Conservation (phyloP, 2,888 invertebrate genomes). For the Apocheima hispidaria region DNA sequence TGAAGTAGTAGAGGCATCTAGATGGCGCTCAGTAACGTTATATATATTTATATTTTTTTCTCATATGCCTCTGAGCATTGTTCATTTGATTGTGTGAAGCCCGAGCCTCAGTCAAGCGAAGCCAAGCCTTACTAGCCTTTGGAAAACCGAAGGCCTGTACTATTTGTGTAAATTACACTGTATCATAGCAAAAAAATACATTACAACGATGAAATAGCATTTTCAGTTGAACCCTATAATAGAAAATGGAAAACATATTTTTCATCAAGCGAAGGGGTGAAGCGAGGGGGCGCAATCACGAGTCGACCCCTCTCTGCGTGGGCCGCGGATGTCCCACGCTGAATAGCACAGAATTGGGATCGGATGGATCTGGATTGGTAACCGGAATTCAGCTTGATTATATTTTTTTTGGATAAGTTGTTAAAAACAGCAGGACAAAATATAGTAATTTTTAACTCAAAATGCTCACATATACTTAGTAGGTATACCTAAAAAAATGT, state of each 20-base stretch:
- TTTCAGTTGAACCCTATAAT: constrained; percentile 11
- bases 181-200: not conserved
- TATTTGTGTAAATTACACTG: not conserved
- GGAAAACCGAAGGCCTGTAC: too few species aligned
- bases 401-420: not conserved
- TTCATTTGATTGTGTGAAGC: too few species aligned
- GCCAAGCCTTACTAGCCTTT: too few species aligned
- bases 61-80: too few species aligned
- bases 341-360: constrained; percentile 48
- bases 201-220: not conserved
- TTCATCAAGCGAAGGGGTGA: constrained; percentile 61
- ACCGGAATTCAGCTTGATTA: not conserved
- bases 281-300: constrained; percentile 67
- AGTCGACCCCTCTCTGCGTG: constrained; percentile 42
- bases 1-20: too few species aligned
- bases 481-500: too few species aligned
- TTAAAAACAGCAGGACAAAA: not conserved
- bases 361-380: constrained; percentile 12
- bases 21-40: too few species aligned
- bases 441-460: too few species aligned
- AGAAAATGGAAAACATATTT: constrained; percentile 59
- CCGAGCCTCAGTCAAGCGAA: too few species aligned
- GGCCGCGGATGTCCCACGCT: constrained; percentile 50
- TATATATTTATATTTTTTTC: too few species aligned
- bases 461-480: too few species aligned